Evolutionary conservation across 2,888 invertebrate genomes (phyloP).

Genomic region (Leistus spinibarbis): DNA sequence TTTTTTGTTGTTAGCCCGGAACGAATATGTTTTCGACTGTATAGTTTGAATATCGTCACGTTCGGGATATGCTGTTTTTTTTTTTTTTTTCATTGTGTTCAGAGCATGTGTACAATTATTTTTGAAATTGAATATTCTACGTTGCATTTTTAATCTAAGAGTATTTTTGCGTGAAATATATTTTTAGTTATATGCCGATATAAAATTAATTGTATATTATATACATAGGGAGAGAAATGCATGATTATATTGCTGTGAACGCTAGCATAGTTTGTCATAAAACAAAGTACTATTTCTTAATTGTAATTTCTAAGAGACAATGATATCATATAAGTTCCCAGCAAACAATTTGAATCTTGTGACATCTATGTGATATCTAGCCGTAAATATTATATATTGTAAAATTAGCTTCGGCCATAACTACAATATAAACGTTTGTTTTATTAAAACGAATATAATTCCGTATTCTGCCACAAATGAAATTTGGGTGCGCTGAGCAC

Average conservation of each 20-base stretch:
- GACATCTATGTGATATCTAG: no score
- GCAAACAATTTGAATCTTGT: no score
- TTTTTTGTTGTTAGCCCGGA: slow-evolving; percentile 27
- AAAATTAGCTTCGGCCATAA: no score
- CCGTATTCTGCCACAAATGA: not conserved
- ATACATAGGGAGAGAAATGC: no score
- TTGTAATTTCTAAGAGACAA: no score
- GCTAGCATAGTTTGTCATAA: no score
- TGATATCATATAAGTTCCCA: no score
- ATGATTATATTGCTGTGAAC: no score
- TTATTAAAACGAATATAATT: not conserved
- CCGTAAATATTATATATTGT: no score
- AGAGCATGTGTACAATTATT: not conserved
- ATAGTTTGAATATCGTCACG: slow-evolving; percentile 26
- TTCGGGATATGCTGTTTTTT: slow-evolving; percentile 24
- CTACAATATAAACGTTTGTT: not conserved
- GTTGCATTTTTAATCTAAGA: not conserved
- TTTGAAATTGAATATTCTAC: not conserved
- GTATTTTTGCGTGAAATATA: not conserved
- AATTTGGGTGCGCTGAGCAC: not conserved
- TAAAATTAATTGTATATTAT: no score
- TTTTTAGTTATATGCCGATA: no score
- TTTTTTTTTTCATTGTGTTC: not conserved
- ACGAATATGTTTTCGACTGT: slow-evolving; percentile 19
- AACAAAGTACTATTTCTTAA: no score